phyloP scores from a whole-genome alignment of 2,888 invertebrate species.

The Malacosoma neustria region DNA sequence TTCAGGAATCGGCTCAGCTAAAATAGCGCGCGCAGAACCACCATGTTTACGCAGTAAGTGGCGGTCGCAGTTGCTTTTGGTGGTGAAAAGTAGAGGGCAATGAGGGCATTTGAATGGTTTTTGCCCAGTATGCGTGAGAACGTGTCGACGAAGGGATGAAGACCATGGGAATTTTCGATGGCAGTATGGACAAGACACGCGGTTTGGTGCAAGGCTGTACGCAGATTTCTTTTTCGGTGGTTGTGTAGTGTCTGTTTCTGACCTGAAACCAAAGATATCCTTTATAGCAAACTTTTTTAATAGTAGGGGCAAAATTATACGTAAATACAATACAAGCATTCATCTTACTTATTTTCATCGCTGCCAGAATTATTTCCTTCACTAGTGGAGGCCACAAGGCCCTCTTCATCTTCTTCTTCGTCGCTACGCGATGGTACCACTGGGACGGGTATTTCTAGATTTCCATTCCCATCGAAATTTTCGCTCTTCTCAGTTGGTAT shows the following conservation, averaged over 20 bases:
- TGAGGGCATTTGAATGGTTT: constrained; percentile 97
- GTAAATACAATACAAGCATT: too few relatives aligned
- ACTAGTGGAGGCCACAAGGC: constrained; percentile 86
- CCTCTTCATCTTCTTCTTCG: constrained; percentile 84
- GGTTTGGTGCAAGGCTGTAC: constrained; percentile 95
- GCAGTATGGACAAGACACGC: constrained; percentile 95
- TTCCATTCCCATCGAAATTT: constrained; percentile 37
- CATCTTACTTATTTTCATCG: constrained; percentile 83
- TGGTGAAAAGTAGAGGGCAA: constrained; percentile 95
- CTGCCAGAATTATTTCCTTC: constrained; percentile 90
- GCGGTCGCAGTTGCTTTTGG: constrained; percentile 97
- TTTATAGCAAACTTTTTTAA: too few relatives aligned
- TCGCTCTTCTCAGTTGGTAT: constrained; percentile 53
- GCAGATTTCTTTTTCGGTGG: constrained; percentile 92
- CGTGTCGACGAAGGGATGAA: constrained; percentile 94
- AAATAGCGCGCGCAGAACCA: constrained; percentile 58
- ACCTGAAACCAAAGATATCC: constrained; percentile 59
- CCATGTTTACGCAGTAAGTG: constrained; percentile 91
- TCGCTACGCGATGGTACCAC: constrained; percentile 67
- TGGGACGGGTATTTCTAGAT: constrained; percentile 86
- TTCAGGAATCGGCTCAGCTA: constrained; percentile 52
- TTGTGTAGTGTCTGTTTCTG: constrained; percentile 77
- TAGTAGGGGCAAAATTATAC: too few relatives aligned
- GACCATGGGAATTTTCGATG: constrained; percentile 97
- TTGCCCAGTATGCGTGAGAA: constrained; percentile 95